Evolutionary conservation across 2,113 vertebrate species (phyloP).

Genomic region (Kryptolebias marmoratus): DNA sequence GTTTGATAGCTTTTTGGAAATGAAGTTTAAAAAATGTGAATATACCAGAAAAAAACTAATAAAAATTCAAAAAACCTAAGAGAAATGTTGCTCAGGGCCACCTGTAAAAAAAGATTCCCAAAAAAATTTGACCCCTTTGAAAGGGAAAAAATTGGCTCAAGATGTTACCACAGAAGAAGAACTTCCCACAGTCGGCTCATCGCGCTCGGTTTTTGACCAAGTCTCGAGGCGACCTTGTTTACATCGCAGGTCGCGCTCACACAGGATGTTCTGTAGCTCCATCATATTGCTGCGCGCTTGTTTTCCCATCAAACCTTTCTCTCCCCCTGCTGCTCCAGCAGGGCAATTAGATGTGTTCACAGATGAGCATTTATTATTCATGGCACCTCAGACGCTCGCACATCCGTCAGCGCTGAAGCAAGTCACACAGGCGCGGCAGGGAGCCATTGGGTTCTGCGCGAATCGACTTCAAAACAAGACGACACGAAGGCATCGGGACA

Average conservation of each 20-base stretch:
- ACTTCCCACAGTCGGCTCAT: no score
- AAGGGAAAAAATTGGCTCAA: no score
- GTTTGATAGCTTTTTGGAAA: no score
- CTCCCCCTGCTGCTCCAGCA: slow-evolving; percentile 20
- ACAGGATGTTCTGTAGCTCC: not conserved
- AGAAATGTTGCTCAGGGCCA: no score
- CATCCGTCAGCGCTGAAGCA: slow-evolving; percentile 31
- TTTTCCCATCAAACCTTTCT: slow-evolving; percentile 1
- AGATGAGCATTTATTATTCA: slow-evolving; percentile 62
- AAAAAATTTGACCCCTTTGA: no score
- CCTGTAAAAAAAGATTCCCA: no score
- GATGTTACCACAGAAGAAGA: no score
- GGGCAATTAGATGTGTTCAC: slow-evolving; percentile 44
- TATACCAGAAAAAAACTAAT: no score
- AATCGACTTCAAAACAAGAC: slow-evolving; percentile 35
- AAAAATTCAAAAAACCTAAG: no score
- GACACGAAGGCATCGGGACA: slow-evolving; percentile 38
- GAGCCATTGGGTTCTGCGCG: no score
- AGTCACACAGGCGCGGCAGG: slow-evolving; percentile 38
- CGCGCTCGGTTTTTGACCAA: no score
- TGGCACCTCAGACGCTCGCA: slow-evolving; percentile 47
- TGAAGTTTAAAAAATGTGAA: no score
- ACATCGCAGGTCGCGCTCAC: not conserved
- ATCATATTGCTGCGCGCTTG: not conserved
- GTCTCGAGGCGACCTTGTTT: not conserved